Base-by-base conservation (phyloP, 2,797 vertebrate species). In the Eptatretus atami region DNA sequence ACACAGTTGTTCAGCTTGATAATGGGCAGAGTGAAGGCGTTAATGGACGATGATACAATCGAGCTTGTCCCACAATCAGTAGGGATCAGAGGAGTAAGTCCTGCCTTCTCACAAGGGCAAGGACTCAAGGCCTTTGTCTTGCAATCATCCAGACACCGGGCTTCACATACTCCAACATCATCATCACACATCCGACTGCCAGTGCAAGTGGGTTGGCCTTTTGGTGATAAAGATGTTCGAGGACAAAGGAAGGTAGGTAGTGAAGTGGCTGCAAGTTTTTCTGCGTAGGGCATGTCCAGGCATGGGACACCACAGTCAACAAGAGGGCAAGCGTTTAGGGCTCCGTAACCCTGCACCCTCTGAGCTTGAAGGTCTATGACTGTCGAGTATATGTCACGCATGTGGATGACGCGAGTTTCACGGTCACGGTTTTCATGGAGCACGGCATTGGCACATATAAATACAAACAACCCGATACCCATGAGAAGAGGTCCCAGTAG, bases 401-500 rank as follows among this genome's bases (percentile, higher is more conserved):
- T 73, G 74, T 96, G 92, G 69, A 98, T 98, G 73, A 96, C 78
- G 76, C 95, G 95, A 57, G 88, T 98, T 74, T 87, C 90, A 74
- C 82, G 84, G 78, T 98, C 92, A 0, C 92, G 78, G 72, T 98
- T 93, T 72, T 98, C 88, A 1, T 96, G 88, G 65, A 96, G 77
- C 64, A 98, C 92, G 0, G 92, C 90, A 6, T 98, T 98, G 73
- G 88, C 90, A 2, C 92, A 98, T 71, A 98, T 96, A 72, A 98
- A 98, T 57, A 96, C 82, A 73, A 98, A 98, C 74, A 98, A 95
- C 67, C 92, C 92, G 1, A 98, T 84, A 19, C 88, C 88, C 88
- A 96, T 98, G 71, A 88, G 87, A 66, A 98, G 77, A 2, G 92
- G 92, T 6, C 92, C 88, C 2, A 90, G 79, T 68, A 98, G 86